Evolutionary conservation across 2,113 vertebrate species (phyloP), one percentile per base, ranked within the genome.

Genomic region (Pygoscelis adeliae): DNA sequence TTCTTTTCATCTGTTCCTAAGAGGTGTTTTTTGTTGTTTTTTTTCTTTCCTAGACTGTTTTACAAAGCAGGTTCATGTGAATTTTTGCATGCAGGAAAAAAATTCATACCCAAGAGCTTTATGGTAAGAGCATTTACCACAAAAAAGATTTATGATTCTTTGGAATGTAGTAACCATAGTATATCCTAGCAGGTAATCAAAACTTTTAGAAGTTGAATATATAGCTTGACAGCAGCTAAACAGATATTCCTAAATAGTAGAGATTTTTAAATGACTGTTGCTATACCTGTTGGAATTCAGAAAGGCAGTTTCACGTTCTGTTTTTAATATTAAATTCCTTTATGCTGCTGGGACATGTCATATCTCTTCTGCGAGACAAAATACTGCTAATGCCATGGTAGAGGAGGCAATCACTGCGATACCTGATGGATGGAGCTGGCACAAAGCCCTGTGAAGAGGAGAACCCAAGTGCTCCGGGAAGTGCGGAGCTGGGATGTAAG

Each of bases 381-480:
- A 58, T 71, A 23, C n/a, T 71, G 38, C 40, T 59, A 67, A 61
- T 58, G 61, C 30, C 27, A 4, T 38, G 29, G 32, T 30, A 56
- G 49, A 65, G 52, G 21, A 74, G 44, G 49, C 71, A 19, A 30
- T 29, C 27, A 22, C 12, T 17, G 27, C 2, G 1, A 47, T 70
- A 59, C 13, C 29, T 47, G 50, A 19, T 38, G 66, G 62, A 44
- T 62, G 58, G 20, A 72, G 40, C 12, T 8, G 10, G 46, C 63
- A 34, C 76, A 58, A 70, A 88, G n/a, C 19, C 44, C 71, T 62
- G 29, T 49, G 62, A 91, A 83, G 30, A 76, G 32, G 30, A 88
- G 87, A 82, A 49, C 25, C 22, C 38, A 38, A 32, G 27, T 0
- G 0, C n/a, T 62, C 34, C 0, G 1, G n/a, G 38, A 91, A 74